These are phyloP conservation scores for Aramus guarauna DNA, from an alignment of 2,113 vertebrate genomes.

Conservation along the genomic window DNA sequence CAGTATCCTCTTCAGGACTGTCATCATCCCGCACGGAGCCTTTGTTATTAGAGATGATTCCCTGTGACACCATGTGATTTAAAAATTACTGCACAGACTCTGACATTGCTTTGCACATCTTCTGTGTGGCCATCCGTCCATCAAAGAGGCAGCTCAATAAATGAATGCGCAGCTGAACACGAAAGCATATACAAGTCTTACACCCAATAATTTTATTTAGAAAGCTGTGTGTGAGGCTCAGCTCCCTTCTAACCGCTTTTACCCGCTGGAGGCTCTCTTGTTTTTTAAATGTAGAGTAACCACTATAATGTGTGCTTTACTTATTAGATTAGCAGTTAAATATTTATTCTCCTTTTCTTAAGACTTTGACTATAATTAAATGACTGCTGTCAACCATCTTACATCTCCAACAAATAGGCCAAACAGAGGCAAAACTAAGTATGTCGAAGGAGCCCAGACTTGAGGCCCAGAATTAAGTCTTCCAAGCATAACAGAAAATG, in stretches of 20 bases:
- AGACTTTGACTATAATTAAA: not conserved
- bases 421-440: not conserved
- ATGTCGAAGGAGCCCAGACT: not conserved
- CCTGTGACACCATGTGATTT: slow-evolving; percentile 10
- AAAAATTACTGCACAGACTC: not conserved
- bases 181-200: not conserved
- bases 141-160: not conserved
- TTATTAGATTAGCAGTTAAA: not conserved
- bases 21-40: not conserved
- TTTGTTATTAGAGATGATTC: not conserved
- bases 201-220: not conserved
- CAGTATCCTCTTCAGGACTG: not conserved
- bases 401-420: not conserved
- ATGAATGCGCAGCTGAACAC: not conserved
- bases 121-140: not conserved
- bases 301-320: not conserved
- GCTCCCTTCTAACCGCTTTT: not conserved
- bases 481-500: not conserved
- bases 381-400: not conserved
- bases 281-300: not conserved
- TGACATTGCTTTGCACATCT: not conserved
- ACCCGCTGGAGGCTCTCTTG: not conserved
- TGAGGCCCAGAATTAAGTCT: not conserved
- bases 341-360: not conserved
- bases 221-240: not conserved